Base-by-base conservation (phyloP, 92 coral and sea anemone genomes). In the Epizoanthus ramosus region DNA sequence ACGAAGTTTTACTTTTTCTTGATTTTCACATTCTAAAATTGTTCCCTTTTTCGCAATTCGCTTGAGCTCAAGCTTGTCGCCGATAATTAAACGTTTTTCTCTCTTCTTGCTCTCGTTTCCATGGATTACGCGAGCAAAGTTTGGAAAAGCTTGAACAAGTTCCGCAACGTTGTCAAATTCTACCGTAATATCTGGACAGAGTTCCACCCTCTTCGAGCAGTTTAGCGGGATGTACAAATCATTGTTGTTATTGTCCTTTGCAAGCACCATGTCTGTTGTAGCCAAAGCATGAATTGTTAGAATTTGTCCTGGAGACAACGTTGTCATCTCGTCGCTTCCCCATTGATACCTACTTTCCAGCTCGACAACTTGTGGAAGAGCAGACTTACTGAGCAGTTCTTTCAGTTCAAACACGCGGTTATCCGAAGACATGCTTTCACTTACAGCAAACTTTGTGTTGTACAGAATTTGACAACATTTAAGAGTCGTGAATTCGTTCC, bases 291-390 rank as follows among this genome's bases (percentile, higher is more conserved):
- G 21, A 6, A 71, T 23, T 0, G 8, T 71, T 6, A 71, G 57
- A n/a, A 71, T 8, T 18, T 71, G 75, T 41, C 75, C 75, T 15
- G 50, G 57, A 71, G 57, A 3, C 8, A 71, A 17, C 9, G 25
- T 39, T 6, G 13, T 71, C 8, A 25, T 45, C 50, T 45, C 58
- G 22, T 71, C 75, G 17, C n/a, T 28, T 28, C 75, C 15, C 43
- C 43, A 37, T 10, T 45, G 58, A 19, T 71, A 71, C n/a, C 37
- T 57, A 71, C 39, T 71, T 16, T n/a, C 75, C 31, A 71, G 45
- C 47, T 71, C 31, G 23, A 71, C 75, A 71, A 47, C n/a, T 71
- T 71, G 75, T 23, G 75, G 75, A 28, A 45, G 58, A n/a, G 57
- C 28, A n/a, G 10, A 71, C 6, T 19, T 22, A 10, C 28, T 43